Evolutionary conservation across 2,113 vertebrate genomes (phyloP).

Genomic region (Grallaria varia): DNA sequence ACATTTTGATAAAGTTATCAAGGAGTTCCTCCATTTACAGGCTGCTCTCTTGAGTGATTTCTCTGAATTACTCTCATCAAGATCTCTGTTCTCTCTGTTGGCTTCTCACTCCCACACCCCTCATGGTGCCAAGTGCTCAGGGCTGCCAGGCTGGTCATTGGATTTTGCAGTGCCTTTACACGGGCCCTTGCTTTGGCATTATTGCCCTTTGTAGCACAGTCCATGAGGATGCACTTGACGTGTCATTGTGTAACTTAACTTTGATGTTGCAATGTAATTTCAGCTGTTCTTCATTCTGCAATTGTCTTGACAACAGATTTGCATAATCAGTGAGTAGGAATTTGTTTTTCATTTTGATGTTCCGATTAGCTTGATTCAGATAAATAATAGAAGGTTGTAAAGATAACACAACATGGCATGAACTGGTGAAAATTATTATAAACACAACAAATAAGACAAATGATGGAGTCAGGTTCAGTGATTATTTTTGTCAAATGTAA

Average conservation of each 20-base stretch:
- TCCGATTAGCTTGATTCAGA: not conserved
- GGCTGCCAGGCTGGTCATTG: not conserved
- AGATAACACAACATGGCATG: not conserved
- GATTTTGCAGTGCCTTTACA: not conserved
- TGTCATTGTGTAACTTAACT: constrained; percentile 9
- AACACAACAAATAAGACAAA: constrained; percentile 4
- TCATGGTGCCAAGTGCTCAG: not conserved
- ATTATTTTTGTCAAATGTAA: constrained; percentile 19
- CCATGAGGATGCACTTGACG: not conserved
- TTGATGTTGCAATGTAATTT: not conserved
- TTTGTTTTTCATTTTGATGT: constrained; percentile 24
- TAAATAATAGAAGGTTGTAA: constrained; percentile 29
- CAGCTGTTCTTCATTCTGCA: constrained; percentile 9
- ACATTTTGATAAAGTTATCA: not conserved
- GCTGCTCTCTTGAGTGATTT: not conserved
- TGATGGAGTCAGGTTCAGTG: not conserved
- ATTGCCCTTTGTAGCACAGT: not conserved
- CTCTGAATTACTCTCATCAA: not conserved
- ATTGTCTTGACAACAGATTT: constrained; percentile 34
- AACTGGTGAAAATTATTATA: constrained; percentile 1
- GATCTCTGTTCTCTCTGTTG: not conserved
- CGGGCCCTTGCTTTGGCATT: not conserved
- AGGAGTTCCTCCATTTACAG: not conserved
- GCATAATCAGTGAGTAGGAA: not conserved
- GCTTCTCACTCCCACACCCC: not conserved